Evolutionary conservation across 2,113 vertebrate species (phyloP).

Genomic region (Takifugu bimaculatus): DNA sequence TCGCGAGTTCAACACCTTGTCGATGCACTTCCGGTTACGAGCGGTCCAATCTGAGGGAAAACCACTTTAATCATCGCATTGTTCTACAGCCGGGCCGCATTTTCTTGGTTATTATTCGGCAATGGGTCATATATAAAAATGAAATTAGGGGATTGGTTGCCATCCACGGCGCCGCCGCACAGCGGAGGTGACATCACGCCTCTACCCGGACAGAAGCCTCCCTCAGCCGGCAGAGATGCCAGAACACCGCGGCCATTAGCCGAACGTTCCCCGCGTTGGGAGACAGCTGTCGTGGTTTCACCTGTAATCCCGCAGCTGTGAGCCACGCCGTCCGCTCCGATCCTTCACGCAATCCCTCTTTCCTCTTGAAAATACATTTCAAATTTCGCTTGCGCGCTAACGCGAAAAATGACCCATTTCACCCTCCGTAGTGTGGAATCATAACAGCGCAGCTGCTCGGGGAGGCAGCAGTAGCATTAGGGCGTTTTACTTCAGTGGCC

Average conservation of each 20-base stretch:
- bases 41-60: no score
- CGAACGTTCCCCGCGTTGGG: neutral
- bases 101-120: no score
- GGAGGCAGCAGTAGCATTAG: no score
- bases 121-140: no score
- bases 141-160: no score
- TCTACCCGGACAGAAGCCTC: neutral
- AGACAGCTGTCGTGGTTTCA: constrained; percentile 17
- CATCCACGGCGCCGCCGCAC: no score
- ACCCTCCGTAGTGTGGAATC: neutral
- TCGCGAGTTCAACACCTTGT: no score
- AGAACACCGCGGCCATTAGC: constrained; percentile 30
- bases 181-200: constrained; percentile 67
- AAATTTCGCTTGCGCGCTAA: constrained; percentile 24
- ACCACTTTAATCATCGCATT: no score
- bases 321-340: neutral
- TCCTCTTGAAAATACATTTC: neutral
- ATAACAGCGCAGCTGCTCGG: no score
- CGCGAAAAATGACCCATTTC: constrained; percentile 14
- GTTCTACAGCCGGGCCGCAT: no score
- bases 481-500: neutral
- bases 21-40: no score
- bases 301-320: constrained; percentile 28
- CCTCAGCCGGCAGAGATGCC: constrained; percentile 21
- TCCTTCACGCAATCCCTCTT: neutral